Evolutionary conservation across 2,113 vertebrate species (phyloP).

Genomic region (Corydoras maculifer): DNA sequence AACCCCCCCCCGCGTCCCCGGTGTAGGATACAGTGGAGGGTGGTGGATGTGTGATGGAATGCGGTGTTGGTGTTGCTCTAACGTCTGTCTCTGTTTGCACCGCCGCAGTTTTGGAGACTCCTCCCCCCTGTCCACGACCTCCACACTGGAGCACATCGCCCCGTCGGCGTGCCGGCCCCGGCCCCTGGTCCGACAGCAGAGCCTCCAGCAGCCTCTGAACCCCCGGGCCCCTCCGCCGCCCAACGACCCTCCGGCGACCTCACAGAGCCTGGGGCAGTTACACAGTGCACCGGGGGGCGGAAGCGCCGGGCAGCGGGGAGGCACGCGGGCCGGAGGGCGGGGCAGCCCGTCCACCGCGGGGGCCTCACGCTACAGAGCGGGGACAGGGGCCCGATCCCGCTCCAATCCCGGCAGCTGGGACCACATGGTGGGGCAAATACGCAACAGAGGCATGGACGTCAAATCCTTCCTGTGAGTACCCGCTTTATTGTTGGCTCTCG

Average conservation of each 20-base stretch:
- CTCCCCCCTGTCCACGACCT: constrained; percentile 90
- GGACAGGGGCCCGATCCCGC: constrained; percentile 79
- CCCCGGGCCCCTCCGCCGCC: constrained; percentile 85
- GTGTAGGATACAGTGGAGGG: no score
- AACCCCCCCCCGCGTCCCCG: no score
- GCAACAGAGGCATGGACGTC: constrained; percentile 94
- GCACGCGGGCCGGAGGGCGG: constrained; percentile 78
- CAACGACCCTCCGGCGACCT: constrained; percentile 89
- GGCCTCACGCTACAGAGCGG: constrained; percentile 76
- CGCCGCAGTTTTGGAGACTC: no score
- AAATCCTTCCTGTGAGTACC: constrained; percentile 96
- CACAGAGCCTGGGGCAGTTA: constrained; percentile 93
- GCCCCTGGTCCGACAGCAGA: constrained; percentile 93
- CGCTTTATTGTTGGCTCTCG: no score
- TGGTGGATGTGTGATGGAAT: no score
- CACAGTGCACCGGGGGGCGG: constrained; percentile 72
- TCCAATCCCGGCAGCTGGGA: constrained; percentile 97
- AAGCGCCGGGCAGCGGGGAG: constrained; percentile 70
- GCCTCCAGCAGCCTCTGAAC: constrained; percentile 94
- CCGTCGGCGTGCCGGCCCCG: constrained; percentile 84
- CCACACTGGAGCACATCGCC: constrained; percentile 97
- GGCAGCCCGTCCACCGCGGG: constrained; percentile 78
- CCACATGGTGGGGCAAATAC: constrained; percentile 97
- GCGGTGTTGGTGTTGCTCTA: no score
- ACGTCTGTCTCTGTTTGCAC: no score